phyloP scores from a whole-genome alignment of 1,140 invertebrate species.

The Anoplolepis gracilipes region DNA sequence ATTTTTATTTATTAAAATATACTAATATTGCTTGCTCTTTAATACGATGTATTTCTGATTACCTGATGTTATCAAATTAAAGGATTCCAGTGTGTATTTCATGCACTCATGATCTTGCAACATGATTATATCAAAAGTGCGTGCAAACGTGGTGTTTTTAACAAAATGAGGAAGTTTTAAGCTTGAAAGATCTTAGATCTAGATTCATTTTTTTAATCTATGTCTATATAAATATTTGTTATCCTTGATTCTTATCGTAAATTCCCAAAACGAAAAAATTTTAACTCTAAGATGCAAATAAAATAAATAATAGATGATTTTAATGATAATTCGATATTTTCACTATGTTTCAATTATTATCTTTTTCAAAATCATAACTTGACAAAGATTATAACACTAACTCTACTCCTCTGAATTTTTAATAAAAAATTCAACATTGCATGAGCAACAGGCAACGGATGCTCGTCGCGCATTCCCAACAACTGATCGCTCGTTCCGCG shows the following conservation, averaged over 20 bases:
- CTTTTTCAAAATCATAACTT: not conserved
- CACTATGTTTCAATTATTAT: not conserved
- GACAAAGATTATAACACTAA: not conserved
- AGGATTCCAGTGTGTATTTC: not conserved
- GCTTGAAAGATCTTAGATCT: not conserved
- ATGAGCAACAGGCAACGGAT: not conserved
- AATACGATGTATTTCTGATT: not conserved
- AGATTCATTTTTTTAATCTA: not conserved
- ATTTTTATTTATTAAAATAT: no score
- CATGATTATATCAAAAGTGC: not conserved
- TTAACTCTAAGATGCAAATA: not conserved
- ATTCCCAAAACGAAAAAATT: not conserved
- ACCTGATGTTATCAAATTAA: slow-evolving; percentile 18
- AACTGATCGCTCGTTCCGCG: slow-evolving; percentile 16
- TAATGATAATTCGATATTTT: not conserved
- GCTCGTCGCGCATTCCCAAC: not conserved
- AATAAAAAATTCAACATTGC: not conserved
- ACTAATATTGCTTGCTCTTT: not conserved
- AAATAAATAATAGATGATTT: not conserved
- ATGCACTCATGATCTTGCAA: not conserved
- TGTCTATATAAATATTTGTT: not conserved
- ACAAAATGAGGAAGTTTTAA: not conserved
- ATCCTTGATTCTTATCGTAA: not conserved
- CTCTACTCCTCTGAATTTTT: not conserved
- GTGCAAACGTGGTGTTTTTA: slow-evolving; percentile 16